phyloP scores from a whole-genome alignment of 2,888 invertebrate species.

The Netelia fuscicornis region DNA sequence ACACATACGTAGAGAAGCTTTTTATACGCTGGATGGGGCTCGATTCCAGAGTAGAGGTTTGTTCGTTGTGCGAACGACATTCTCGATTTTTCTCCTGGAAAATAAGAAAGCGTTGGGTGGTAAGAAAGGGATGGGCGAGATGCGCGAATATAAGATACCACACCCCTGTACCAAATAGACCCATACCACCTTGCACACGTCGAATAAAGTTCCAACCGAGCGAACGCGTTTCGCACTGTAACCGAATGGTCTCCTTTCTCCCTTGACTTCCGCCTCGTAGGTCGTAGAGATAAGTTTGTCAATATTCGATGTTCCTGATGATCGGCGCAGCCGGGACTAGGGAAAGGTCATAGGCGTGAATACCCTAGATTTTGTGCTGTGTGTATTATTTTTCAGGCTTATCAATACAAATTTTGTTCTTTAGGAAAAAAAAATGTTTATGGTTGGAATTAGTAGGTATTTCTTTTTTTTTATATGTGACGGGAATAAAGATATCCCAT shows the following conservation, averaged over 20 bases:
- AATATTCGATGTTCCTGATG: conserved; percentile 65
- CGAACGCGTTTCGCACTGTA: conserved; percentile 70
- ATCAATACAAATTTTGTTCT: too few species aligned
- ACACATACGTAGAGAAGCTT: not conserved
- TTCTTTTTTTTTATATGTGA: too few species aligned
- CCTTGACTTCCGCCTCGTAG: conserved; percentile 56
- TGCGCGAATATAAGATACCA: not conserved
- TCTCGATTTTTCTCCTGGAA: not conserved
- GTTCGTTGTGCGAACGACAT: not conserved
- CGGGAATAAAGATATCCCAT: too few species aligned
- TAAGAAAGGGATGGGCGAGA: not conserved
- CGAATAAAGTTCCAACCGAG: conserved; percentile 2
- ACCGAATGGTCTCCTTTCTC: conserved; percentile 75
- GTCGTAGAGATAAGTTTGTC: conserved; percentile 54
- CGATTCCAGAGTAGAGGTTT: not conserved
- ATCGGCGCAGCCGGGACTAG: not conserved
- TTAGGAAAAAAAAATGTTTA: too few species aligned
- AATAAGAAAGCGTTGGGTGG: not conserved
- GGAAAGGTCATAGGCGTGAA: not conserved
- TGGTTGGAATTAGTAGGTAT: too few species aligned
- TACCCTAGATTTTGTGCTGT: not conserved
- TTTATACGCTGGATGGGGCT: not conserved
- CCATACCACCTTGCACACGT: not conserved
- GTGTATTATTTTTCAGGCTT: too few species aligned
- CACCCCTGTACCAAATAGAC: not conserved